Percentiles rank a stretch among this genome's conserved stretches.
phyloP scores from a whole-genome alignment of 2,113 vertebrate genomes.

The Dunckerocampus dactyliophorus region DNA sequence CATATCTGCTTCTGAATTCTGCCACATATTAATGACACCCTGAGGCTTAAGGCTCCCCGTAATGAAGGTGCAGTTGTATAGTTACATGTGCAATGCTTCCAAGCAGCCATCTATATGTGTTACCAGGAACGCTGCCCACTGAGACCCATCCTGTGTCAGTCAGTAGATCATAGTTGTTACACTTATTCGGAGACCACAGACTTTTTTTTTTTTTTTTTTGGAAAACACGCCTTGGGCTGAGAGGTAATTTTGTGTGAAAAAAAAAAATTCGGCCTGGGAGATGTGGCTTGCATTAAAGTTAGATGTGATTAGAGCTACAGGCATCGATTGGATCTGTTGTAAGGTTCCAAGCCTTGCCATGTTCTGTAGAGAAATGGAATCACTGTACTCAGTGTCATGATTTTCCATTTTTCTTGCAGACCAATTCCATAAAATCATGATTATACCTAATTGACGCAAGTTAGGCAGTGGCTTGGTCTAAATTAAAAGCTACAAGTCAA shows the following conservation, averaged over 20 bases:
- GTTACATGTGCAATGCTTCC: conserved; percentile 36
- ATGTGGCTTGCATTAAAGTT: conserved; percentile 57
- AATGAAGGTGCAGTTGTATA: conserved; percentile 33
- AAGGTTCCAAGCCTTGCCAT: conserved; percentile 37
- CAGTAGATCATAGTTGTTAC: conserved; percentile 41
- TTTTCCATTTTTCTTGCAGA: conserved; percentile 37
- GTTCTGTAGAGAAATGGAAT: conserved; percentile 33
- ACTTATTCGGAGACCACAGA: conserved; percentile 42
- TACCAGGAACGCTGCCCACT: conserved; percentile 13
- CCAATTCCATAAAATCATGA: conserved; percentile 18
- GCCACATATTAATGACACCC: conserved; percentile 28
- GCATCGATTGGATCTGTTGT: conserved; percentile 58
- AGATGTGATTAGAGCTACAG: conserved; percentile 63
- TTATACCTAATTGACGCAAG: conserved; percentile 53
- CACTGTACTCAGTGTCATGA: conserved; percentile 39
- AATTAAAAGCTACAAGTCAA: conserved; percentile 67
- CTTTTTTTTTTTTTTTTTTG: conserved; percentile 28
- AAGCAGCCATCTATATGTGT: conserved; percentile 17
- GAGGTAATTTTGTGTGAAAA: conserved; percentile 66
- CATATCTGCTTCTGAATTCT: conserved; percentile 19
- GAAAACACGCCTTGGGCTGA: conserved; percentile 40
- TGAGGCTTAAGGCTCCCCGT: conserved; percentile 12
- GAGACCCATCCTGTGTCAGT: conserved; percentile 51
- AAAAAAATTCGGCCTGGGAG: conserved; percentile 58
- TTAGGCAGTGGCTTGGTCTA: conserved; percentile 51